Evolutionary conservation across 2,888 invertebrate species (phyloP), one percentile per base, ranked within the genome.

Genomic region (Caenorhabditis afra): DNA sequence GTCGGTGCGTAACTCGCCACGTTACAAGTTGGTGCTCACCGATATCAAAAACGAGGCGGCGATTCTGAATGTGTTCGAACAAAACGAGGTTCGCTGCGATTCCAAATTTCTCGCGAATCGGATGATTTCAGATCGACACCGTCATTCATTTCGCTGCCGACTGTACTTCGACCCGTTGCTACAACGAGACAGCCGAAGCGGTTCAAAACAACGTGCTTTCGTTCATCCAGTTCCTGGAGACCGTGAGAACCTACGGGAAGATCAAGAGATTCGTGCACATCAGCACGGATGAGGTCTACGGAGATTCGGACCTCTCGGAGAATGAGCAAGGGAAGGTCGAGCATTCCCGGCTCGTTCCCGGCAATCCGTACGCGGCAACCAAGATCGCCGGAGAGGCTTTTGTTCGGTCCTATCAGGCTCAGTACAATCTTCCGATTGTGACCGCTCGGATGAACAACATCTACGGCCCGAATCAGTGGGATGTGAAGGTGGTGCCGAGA

Each of bases 381-480:
- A 89, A 87, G 85, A 86, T 86, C 52, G 87, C 87, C 23, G 84
- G 88, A 8, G 89, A 89, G 71, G 86, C 87, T 3, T 89, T 85
- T 53, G 88, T 84, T 0, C 81, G 85, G 14, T 81, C 87, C 3
- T 89, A 84, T 70, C 85, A 85, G 14, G 57, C 76, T 8, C 79
- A 81, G 22, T 83, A 84, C 78, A 79, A 81, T 12, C 74, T 89
- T 12, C 89, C 89, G 7, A 87, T 89, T 61, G 84, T 87, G 5
- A 87, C 86, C 8, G 81, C 88, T 37, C 77, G 89, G 20, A 88
- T 89, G 81, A 89, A 89, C 80, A 89, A 89, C 68, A 88, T 89
- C 74, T 89, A 89, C 55, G 89, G 89, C 12, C 89, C 89, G 5
- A 88, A 88, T 57, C 89, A 89, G 65, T 89, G 89, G 89, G 85